Conservation (phyloP, 2,113 vertebrate species). For the Silurus asotus region DNA sequence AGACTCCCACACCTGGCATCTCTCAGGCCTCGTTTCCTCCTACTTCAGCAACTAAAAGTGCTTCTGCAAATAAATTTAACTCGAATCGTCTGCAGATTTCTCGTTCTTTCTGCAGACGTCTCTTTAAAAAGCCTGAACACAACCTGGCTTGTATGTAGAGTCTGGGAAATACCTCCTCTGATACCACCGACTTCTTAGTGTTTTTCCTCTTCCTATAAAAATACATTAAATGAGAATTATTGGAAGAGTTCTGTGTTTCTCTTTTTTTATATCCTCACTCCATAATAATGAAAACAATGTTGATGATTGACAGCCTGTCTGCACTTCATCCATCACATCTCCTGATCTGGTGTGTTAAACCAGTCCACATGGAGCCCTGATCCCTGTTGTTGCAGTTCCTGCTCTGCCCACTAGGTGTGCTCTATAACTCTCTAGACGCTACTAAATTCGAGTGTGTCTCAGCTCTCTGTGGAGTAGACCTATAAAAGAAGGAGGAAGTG, state of each 20-base stretch:
- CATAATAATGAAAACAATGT: too few relatives aligned
- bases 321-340: too few relatives aligned
- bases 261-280: too few relatives aligned
- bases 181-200: not conserved
- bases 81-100: not conserved
- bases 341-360: too few relatives aligned
- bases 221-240: not conserved
- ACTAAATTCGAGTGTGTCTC: too few relatives aligned
- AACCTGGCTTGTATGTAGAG: not conserved
- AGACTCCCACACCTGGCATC: conserved; percentile 14
- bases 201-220: not conserved
- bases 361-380: too few relatives aligned
- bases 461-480: too few relatives aligned
- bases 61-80: conserved; percentile 16
- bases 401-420: too few relatives aligned
- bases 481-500: too few relatives aligned
- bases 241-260: not conserved
- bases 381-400: too few relatives aligned
- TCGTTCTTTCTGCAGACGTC: not conserved
- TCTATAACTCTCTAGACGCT: too few relatives aligned
- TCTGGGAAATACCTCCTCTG: not conserved
- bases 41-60: conserved; percentile 16
- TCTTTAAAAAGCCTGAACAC: not conserved
- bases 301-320: too few relatives aligned
- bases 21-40: conserved; percentile 1